These are phyloP conservation scores for Hemicrepidius hirtus DNA, from an alignment of 2,888 invertebrate genomes.

Conservation along the genomic window DNA sequence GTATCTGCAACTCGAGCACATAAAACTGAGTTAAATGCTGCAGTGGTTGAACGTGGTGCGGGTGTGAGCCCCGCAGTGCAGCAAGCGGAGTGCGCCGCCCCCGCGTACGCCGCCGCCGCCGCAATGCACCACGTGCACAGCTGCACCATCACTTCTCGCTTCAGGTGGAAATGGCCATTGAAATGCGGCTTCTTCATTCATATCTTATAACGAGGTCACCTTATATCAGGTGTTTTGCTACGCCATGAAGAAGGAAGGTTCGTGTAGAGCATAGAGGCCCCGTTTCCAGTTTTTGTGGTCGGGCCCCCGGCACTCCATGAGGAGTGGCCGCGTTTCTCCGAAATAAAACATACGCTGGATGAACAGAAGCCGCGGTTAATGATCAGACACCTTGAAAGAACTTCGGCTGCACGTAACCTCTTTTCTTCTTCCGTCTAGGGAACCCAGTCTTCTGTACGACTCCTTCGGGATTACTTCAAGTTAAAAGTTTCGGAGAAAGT, in stretches of 20 bases:
- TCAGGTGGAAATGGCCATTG: slow-evolving; percentile 34
- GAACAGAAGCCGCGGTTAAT: slow-evolving; percentile 49
- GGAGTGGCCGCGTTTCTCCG: slow-evolving; percentile 60
- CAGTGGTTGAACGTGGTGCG: slow-evolving; percentile 56
- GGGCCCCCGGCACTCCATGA: slow-evolving; percentile 54
- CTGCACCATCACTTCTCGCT: slow-evolving; percentile 41
- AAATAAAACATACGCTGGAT: slow-evolving; percentile 57
- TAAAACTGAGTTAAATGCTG: slow-evolving; percentile 60
- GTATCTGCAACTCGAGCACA: slow-evolving; percentile 61
- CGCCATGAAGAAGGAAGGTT: slow-evolving; percentile 57
- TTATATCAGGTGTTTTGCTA: slow-evolving; percentile 62
- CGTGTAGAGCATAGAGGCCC: slow-evolving; percentile 54
- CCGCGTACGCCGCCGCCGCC: slow-evolving; percentile 74
- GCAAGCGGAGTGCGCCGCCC: slow-evolving; percentile 67
- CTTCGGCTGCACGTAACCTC: slow-evolving; percentile 5
- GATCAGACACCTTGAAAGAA: slow-evolving; percentile 40
- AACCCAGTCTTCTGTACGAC: neutral
- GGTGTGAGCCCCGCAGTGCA: slow-evolving; percentile 50
- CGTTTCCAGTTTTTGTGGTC: slow-evolving; percentile 57
- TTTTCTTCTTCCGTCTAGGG: too few species aligned
- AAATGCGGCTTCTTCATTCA: slow-evolving; percentile 59
- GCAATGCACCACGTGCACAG: slow-evolving; percentile 66
- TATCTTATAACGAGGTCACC: slow-evolving; percentile 65
- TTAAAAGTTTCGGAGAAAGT: too few species aligned
- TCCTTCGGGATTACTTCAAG: neutral